Evolutionary conservation across 2,888 invertebrate species (phyloP).

Genomic region (Argyresthia goedartella): DNA sequence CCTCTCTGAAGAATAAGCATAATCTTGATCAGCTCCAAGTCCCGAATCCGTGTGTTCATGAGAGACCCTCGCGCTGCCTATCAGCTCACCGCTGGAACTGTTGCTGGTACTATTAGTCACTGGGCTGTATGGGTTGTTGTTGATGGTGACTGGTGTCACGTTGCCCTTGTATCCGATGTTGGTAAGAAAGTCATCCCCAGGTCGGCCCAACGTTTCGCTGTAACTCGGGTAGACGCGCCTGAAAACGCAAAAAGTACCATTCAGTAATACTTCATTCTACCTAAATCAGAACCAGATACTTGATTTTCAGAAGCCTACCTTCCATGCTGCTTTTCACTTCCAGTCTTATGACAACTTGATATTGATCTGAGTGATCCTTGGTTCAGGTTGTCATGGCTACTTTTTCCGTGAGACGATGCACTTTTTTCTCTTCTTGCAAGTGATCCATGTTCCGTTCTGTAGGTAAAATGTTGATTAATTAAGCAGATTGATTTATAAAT

Average conservation of each 20-base stretch:
- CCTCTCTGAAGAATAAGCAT: slow-evolving; percentile 79
- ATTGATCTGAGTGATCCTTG: slow-evolving; percentile 72
- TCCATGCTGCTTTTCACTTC: slow-evolving; percentile 63
- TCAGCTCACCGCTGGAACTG: slow-evolving; percentile 64
- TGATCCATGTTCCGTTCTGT: slow-evolving; percentile 53
- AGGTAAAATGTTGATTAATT: slow-evolving; percentile 5
- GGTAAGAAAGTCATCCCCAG: slow-evolving; percentile 51
- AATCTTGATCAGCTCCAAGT: slow-evolving; percentile 81
- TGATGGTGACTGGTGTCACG: slow-evolving; percentile 45
- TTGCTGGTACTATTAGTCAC: slow-evolving; percentile 66
- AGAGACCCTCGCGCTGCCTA: slow-evolving; percentile 71
- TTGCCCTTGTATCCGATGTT: slow-evolving; percentile 58
- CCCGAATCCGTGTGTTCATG: slow-evolving; percentile 85
- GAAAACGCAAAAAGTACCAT: slow-evolving; percentile 10
- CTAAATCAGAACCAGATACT: background rate
- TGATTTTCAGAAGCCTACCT: too few relatives aligned
- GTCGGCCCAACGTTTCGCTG: slow-evolving; percentile 40
- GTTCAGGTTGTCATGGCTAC: slow-evolving; percentile 39
- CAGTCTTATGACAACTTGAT: slow-evolving; percentile 70
- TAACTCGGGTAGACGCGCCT: slow-evolving; percentile 57
- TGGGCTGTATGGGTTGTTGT: slow-evolving; percentile 62
- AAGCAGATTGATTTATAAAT: too few relatives aligned
- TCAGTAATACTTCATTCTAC: slow-evolving; percentile 15
- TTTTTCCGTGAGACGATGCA: slow-evolving; percentile 43
- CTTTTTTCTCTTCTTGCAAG: slow-evolving; percentile 54